Evolutionary conservation across 2,888 invertebrate species (phyloP).

Genomic region (Leptarthrus brevirostris): DNA sequence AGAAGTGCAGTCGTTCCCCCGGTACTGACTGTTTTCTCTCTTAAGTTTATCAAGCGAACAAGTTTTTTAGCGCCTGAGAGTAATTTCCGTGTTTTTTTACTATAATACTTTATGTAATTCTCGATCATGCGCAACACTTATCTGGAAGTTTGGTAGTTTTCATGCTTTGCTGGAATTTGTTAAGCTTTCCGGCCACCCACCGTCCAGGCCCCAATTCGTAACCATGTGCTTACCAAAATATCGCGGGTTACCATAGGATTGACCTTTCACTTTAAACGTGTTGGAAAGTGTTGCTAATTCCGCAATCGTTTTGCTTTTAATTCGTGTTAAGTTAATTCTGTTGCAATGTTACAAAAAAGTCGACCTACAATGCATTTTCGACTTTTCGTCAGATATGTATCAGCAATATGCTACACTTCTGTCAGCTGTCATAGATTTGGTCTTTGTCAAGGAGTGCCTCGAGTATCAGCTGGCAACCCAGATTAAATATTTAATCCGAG

Average conservation of each 20-base stretch:
- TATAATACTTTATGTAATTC: background rate
- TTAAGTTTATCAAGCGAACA: background rate
- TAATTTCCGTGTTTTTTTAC: background rate
- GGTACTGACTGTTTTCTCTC: background rate
- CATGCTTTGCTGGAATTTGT: slow-evolving; percentile 15
- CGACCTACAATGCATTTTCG: too few relatives aligned
- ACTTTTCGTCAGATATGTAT: too few relatives aligned
- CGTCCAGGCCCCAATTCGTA: background rate
- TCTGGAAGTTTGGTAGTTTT: slow-evolving; percentile 26
- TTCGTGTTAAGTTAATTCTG: background rate
- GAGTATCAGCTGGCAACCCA: slow-evolving; percentile 40
- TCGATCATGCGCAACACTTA: slow-evolving; percentile 25
- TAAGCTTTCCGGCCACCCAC: slow-evolving; percentile 25
- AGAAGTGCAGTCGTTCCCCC: background rate
- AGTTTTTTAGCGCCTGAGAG: slow-evolving; percentile 1
- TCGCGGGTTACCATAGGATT: slow-evolving; percentile 13
- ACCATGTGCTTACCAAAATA: background rate
- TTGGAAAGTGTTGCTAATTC: too few relatives aligned
- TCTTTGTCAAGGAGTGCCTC: too few relatives aligned
- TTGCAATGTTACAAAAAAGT: too few relatives aligned
- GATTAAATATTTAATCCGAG: background rate
- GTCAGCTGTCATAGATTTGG: too few relatives aligned
- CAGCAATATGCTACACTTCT: too few relatives aligned
- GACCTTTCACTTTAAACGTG: background rate
- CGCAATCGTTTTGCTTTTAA: background rate